phyloP scores from a whole-genome alignment of 2,113 vertebrate species.

The Lophura nycthemera region DNA sequence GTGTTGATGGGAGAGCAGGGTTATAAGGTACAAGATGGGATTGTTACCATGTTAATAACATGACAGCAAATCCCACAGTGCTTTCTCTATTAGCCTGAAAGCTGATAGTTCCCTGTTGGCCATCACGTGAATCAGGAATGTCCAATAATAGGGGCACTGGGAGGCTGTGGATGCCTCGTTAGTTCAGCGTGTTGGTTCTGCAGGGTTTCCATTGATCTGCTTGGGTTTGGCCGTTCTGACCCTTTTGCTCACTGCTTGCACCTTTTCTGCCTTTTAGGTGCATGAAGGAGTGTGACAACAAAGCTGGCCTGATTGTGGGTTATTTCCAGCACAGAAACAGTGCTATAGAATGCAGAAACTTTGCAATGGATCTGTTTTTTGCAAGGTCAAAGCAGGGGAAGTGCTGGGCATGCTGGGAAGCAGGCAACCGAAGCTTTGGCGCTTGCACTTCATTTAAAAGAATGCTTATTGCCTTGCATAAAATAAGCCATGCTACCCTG shows the following conservation, averaged over 20 bases:
- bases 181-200: background rate
- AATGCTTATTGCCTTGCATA: background rate
- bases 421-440: background rate
- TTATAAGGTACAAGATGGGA: slow-evolving; percentile 40
- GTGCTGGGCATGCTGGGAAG: background rate
- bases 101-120: background rate
- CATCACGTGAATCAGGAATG: background rate
- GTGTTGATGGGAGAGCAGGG: slow-evolving; percentile 35
- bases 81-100: slow-evolving; percentile 5
- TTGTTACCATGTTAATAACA: slow-evolving; percentile 46
- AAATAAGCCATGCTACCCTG: background rate
- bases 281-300: background rate
- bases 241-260: background rate
- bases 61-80: slow-evolving; percentile 43
- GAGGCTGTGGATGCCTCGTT: background rate
- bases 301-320: background rate
- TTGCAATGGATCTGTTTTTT: background rate
- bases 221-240: background rate
- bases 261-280: background rate
- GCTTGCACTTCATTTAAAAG: background rate
- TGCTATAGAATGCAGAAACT: background rate
- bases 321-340: background rate
- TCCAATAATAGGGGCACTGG: background rate
- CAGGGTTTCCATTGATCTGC: background rate
- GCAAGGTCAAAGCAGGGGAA: background rate